Evolutionary conservation across 2,113 vertebrate genomes (phyloP).

Genomic region (Gobius niger): DNA sequence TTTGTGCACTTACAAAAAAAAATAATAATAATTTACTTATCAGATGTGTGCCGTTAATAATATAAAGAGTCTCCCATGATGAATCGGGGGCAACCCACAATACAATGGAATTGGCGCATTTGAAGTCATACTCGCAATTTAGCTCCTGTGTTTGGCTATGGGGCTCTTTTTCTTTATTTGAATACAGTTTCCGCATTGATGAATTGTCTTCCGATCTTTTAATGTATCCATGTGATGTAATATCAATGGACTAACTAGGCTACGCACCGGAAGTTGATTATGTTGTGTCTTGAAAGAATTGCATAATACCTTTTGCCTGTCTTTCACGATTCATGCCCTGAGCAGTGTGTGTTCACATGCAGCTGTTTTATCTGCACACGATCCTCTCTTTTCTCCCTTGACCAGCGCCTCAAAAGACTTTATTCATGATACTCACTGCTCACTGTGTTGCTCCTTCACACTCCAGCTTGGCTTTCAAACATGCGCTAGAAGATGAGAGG

Average conservation of each 20-base stretch:
- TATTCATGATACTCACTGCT: conserved; percentile 34
- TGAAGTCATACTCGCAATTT: too few relatives aligned
- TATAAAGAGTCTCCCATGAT: too few relatives aligned
- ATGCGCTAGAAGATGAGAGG: conserved; percentile 35
- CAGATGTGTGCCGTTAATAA: too few relatives aligned
- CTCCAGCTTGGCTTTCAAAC: conserved; percentile 53
- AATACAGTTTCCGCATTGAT: too few relatives aligned
- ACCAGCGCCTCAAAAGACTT: conserved; percentile 12
- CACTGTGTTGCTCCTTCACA: conserved; percentile 8
- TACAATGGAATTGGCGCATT: too few relatives aligned
- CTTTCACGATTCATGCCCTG: conserved; percentile 16
- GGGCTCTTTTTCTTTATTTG: too few relatives aligned
- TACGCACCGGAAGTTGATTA: background rate
- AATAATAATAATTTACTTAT: too few relatives aligned
- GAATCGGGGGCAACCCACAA: too few relatives aligned
- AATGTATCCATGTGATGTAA: background rate
- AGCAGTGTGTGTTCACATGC: conserved; percentile 5
- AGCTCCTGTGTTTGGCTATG: too few relatives aligned
- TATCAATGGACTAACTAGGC: background rate
- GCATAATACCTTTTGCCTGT: background rate
- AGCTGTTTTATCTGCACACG: conserved; percentile 19
- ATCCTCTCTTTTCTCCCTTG: conserved; percentile 16
- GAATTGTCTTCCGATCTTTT: background rate
- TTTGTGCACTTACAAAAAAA: too few relatives aligned
- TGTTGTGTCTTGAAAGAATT: background rate